These are phyloP conservation scores for Porites evermanni DNA, from an alignment of 92 coral and sea anemone genomes.

Conservation along the genomic window DNA sequence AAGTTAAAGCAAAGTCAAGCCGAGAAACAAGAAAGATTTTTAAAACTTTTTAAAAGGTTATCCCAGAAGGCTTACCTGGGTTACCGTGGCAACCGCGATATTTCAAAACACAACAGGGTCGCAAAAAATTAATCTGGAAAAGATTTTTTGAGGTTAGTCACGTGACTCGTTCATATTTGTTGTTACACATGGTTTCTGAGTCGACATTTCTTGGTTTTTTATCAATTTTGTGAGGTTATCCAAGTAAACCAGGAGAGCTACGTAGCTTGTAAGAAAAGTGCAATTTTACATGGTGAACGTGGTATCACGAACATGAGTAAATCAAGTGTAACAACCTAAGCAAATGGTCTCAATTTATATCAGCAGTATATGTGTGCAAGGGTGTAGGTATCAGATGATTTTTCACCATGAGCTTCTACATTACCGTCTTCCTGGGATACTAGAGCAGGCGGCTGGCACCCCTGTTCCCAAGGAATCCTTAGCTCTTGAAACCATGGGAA, in stretches of 20 bases:
- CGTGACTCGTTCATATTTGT: neutral
- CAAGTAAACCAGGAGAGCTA: neutral
- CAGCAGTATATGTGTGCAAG: too few species aligned
- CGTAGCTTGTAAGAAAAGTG: neutral
- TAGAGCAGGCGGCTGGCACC: too few species aligned
- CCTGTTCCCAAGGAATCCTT: too few species aligned
- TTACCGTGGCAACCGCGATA: conserved; percentile 35
- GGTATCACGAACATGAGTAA: neutral
- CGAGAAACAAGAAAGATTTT: neutral
- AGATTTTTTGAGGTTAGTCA: conserved; percentile 26
- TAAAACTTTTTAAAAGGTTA: neutral
- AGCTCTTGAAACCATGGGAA: too few species aligned
- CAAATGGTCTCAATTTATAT: too few species aligned
- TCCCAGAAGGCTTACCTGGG: conserved; percentile 38
- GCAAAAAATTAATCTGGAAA: conserved; percentile 22
- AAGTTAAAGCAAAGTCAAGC: neutral
- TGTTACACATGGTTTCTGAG: neutral
- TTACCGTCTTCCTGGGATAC: too few species aligned
- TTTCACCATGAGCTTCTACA: too few species aligned
- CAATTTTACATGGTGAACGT: neutral
- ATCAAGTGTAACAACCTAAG: too few species aligned
- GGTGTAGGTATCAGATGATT: too few species aligned
- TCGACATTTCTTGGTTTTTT: neutral
- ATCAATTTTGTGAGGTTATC: neutral
- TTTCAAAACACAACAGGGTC: conserved; percentile 24